Base-by-base conservation (phyloP, 1,140 invertebrate genomes). In the Microplitis demolitor region DNA sequence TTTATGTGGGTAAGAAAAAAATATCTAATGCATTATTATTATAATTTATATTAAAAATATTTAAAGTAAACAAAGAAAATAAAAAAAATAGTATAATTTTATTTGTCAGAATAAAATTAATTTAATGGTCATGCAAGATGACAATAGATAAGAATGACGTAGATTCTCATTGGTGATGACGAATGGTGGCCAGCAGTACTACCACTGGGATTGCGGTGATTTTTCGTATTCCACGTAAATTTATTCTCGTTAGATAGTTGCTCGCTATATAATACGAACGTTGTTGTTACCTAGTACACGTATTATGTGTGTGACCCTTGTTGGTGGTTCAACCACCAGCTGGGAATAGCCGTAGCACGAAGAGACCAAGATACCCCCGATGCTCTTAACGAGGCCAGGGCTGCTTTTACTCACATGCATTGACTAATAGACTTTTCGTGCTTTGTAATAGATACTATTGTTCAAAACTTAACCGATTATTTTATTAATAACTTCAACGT, bases 201-300 rank as follows among this genome's bases (percentile, higher is more conserved):
- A 45, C 39, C 62, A 14, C 33, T 2, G 51, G 61, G 51, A 56
- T 56, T 16, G 39, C 64, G 45, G 60, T 77, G 77, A 75, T 78
- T 79, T 78, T 78, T 74, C 72, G 71, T 75, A 6, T 72, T 66
- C 60, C 62, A 56, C 66, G 68, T 51, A 71, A 75, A 68, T 72
- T 77, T 73, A 74, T 71, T 70, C 71, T 62, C 60, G 45, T 56
- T n/a, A 73, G 61, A 74, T 71, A 74, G 72, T 45, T 6, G 39
- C 39, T 45, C 4, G 6, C 6, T 6, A 45, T 6, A 3, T 11
- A 45, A 9, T 11, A 11, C 39, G 3, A 45, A 11, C 39, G 39
- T 45, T 45, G 39, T 45, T 45, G 39, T 45, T 45, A 45, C 39
- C 39, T 45, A 11, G 39, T 24, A 24, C 39, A 45, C 39, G 39